These are phyloP conservation scores for Lithosia quadra DNA, from an alignment of 2,888 invertebrate genomes.

Conservation along the genomic window DNA sequence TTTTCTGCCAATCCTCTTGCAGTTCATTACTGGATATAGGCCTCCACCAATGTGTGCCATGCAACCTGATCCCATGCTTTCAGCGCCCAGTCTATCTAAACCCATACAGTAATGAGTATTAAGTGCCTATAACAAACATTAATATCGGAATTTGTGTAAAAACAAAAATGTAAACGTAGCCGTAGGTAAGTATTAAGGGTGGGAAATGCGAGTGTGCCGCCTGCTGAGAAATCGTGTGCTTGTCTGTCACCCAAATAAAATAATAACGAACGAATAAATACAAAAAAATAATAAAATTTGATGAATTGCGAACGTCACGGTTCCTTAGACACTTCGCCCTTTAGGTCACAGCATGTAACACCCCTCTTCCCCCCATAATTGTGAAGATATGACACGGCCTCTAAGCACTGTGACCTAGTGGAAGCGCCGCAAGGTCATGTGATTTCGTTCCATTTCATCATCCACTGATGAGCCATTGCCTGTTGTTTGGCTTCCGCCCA, in stretches of 20 bases:
- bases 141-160: no score
- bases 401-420: not conserved
- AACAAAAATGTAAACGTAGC: no score
- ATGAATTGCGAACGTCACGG: not conserved
- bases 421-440: constrained; percentile 5
- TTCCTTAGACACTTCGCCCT: no score
- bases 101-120: not conserved
- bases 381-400: not conserved
- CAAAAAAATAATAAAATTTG: not conserved
- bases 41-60: not conserved
- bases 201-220: no score
- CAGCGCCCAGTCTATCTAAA: not conserved
- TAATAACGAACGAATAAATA: no score
- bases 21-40: not conserved
- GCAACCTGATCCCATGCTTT: not conserved
- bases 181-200: no score
- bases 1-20: not conserved
- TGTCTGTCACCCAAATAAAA: no score
- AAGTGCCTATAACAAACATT: no score
- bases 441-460: constrained; percentile 11
- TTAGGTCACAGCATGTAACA: not conserved
- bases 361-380: not conserved
- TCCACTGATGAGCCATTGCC: not conserved
- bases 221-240: no score
- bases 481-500: not conserved